Evolutionary conservation across 2,797 vertebrate species (phyloP).

Genomic region (Tragelaphus oryx): DNA sequence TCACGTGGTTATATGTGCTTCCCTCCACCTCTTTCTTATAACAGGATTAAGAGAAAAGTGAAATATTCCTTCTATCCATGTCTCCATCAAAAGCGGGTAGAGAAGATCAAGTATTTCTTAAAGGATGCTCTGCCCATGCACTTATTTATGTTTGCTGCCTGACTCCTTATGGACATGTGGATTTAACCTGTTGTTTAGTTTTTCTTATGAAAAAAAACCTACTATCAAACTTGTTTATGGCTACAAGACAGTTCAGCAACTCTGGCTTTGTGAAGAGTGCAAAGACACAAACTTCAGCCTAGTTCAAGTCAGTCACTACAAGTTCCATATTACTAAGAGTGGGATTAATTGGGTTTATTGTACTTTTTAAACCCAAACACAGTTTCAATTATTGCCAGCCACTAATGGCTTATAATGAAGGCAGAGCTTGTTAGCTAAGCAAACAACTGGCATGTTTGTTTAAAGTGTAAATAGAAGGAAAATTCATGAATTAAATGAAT

Average conservation of each 20-base stretch:
- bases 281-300: background rate
- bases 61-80: background rate
- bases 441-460: constrained; percentile 70
- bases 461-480: constrained; percentile 69
- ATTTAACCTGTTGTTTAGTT: background rate
- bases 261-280: background rate
- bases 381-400: constrained; percentile 59
- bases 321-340: constrained; percentile 20
- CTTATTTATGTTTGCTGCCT: background rate
- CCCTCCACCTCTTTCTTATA: background rate
- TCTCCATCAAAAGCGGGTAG: background rate
- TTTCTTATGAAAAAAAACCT: constrained; percentile 35
- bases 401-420: constrained; percentile 68
- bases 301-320: background rate
- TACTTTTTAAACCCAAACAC: constrained; percentile 68
- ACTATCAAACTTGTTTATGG: background rate
- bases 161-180: background rate
- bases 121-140: background rate
- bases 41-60: background rate
- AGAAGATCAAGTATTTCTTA: background rate
- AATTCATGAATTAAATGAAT: constrained; percentile 64
- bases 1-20: background rate
- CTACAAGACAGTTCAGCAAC: background rate
- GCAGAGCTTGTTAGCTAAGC: constrained; percentile 62
- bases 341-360: constrained; percentile 59